These are phyloP conservation scores for Myzus persicae DNA, from an alignment of 1,140 invertebrate species.

Conservation along the genomic window DNA sequence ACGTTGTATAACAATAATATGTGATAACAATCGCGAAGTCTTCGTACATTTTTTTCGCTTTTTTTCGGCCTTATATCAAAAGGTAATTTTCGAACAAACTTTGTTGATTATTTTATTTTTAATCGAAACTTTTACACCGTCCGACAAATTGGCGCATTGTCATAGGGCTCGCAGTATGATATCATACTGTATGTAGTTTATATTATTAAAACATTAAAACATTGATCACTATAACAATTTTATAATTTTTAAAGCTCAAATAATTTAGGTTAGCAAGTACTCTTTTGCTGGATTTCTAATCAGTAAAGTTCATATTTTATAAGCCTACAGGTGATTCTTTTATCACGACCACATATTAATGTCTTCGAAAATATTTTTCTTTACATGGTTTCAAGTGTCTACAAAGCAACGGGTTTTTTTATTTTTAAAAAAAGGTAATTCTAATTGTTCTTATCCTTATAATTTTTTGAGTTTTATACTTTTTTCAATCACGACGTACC, in stretches of 20 bases:
- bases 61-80: not conserved
- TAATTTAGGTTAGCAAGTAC: not conserved
- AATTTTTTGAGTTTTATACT: too few relatives aligned
- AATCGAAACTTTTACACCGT: not conserved
- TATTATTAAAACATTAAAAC: not conserved
- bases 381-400: too few relatives aligned
- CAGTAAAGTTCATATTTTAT: too few relatives aligned
- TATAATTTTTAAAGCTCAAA: too few relatives aligned
- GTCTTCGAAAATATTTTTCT: too few relatives aligned
- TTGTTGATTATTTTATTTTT: constrained; percentile 15
- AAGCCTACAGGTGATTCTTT: too few relatives aligned
- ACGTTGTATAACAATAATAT: not conserved
- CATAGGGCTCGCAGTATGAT: not conserved
- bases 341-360: too few relatives aligned
- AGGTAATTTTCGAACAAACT: not conserved
- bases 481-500: too few relatives aligned
- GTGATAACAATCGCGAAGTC: not conserved
- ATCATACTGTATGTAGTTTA: not conserved
- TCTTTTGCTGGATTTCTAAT: too few relatives aligned
- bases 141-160: not conserved
- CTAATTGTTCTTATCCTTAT: too few relatives aligned
- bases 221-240: not conserved
- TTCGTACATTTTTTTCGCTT: not conserved
- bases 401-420: too few relatives aligned
- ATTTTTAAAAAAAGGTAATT: too few relatives aligned